Percentiles rank a stretch among this genome's conserved stretches.
Evolutionary conservation across 2,797 vertebrate species (phyloP).

Genomic region (Tragopan temminckii): DNA sequence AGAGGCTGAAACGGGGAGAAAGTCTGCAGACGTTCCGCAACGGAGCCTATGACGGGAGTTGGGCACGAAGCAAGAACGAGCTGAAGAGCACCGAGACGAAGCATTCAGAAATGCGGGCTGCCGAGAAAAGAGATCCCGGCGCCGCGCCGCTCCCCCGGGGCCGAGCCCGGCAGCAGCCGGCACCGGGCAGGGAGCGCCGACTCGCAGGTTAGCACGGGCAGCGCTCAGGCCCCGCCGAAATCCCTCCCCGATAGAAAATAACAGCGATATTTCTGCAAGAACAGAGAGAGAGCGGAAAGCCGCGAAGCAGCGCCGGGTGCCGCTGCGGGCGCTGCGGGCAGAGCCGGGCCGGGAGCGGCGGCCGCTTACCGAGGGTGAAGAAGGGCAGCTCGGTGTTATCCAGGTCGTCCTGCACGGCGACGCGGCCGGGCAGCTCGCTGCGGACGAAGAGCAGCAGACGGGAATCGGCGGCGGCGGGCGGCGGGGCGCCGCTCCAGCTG

Average conservation of each 20-base stretch:
- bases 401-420: constrained; percentile 97
- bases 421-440: constrained; percentile 94
- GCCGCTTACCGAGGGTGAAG: constrained; percentile 94
- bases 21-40: constrained; percentile 25
- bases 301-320: constrained; percentile 66
- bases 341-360: background rate
- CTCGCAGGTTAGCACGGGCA: background rate
- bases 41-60: constrained; percentile 39
- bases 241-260: background rate
- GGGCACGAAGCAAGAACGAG: constrained; percentile 12
- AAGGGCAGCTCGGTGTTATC: constrained; percentile 99
- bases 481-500: constrained; percentile 91
- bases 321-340: background rate
- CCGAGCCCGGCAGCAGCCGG: constrained; percentile 22
- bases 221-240: constrained; percentile 37
- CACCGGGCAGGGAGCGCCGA: background rate
- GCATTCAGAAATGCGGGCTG: background rate
- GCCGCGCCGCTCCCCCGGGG: background rate
- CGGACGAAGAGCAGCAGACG: constrained; percentile 94
- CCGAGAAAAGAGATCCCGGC: background rate
- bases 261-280: background rate
- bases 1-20: background rate
- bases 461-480: constrained; percentile 88
- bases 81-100: background rate
- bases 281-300: background rate